Percentiles rank a stretch among this genome's conserved stretches.
phyloP scores from a whole-genome alignment of 2,888 invertebrate genomes.

The Fragum fragum region DNA sequence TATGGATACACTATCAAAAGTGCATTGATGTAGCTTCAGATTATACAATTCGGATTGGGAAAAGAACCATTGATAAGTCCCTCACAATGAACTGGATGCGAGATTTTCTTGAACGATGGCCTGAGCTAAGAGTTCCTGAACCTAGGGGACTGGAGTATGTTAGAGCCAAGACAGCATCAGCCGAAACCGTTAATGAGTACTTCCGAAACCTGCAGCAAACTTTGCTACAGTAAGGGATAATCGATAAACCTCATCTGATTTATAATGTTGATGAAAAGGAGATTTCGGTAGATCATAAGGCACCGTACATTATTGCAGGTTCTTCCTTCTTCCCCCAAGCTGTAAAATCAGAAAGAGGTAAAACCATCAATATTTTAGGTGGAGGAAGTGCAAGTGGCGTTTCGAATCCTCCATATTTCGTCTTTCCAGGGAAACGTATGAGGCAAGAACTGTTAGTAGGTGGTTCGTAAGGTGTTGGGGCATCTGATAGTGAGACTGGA shows the following conservation, averaged over 20 bases:
- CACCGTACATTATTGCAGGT: slow-evolving; percentile 35
- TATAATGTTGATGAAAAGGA: slow-evolving; percentile 60
- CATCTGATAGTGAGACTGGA: slow-evolving; percentile 38
- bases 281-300: slow-evolving; percentile 37
- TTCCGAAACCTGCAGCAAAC: slow-evolving; percentile 25
- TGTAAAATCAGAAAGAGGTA: slow-evolving; percentile 31
- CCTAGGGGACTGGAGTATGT: slow-evolving; percentile 35
- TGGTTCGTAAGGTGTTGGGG: slow-evolving; percentile 39
- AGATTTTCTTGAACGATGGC: slow-evolving; percentile 32
- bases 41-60: slow-evolving; percentile 38
- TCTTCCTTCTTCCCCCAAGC: slow-evolving; percentile 11
- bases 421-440: slow-evolving; percentile 59
- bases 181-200: slow-evolving; percentile 17
- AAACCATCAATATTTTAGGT: slow-evolving; percentile 38
- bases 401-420: slow-evolving; percentile 52
- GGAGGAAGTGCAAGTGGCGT: slow-evolving; percentile 49
- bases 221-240: slow-evolving; percentile 24
- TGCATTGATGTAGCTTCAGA: slow-evolving; percentile 36
- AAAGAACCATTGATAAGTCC: slow-evolving; percentile 21
- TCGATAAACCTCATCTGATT: slow-evolving; percentile 44
- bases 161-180: slow-evolving; percentile 37
- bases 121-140: slow-evolving; percentile 18
- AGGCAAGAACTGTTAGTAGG: slow-evolving; percentile 29
- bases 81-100: slow-evolving; percentile 36
- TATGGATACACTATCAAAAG: slow-evolving; percentile 46